Conservation (phyloP, 2,888 invertebrate genomes). For the Cremastobaeus sp. region DNA sequence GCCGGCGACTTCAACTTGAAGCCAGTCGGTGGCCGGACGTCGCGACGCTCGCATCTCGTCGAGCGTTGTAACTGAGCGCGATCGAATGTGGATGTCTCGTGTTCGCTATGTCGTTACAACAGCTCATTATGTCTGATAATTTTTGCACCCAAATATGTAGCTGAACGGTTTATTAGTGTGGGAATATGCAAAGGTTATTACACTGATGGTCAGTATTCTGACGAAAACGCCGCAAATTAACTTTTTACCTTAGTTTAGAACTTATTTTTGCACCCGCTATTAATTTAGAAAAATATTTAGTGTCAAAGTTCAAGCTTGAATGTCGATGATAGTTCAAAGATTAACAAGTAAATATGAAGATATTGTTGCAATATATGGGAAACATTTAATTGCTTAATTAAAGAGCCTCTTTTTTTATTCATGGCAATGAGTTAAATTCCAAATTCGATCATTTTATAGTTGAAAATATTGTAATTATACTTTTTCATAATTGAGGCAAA, state of each 20-base stretch:
- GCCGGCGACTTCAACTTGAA: slow-evolving; percentile 64
- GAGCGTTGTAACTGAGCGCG: slow-evolving; percentile 39
- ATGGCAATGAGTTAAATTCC: too few species aligned
- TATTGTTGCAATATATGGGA: too few species aligned
- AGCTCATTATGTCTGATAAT: slow-evolving; percentile 1
- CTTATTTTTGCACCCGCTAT: too few species aligned
- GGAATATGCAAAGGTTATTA: slow-evolving; percentile 42
- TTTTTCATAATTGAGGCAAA: too few species aligned
- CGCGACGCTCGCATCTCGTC: slow-evolving; percentile 68
- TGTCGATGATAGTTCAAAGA: too few species aligned
- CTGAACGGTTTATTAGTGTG: slow-evolving; percentile 33
- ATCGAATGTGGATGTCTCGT: slow-evolving; percentile 43
- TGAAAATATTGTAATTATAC: too few species aligned
- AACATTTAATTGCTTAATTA: too few species aligned
- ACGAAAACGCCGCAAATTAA: slow-evolving; percentile 19
- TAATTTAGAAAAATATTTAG: too few species aligned
- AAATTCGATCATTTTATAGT: too few species aligned
- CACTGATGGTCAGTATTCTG: slow-evolving; percentile 60
- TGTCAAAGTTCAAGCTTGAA: too few species aligned
- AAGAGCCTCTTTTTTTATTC: too few species aligned
- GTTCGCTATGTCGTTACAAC: slow-evolving; percentile 21
- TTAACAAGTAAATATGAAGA: too few species aligned
- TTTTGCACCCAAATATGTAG: slow-evolving; percentile 29
- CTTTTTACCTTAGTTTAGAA: background rate
- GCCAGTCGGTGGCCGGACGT: slow-evolving; percentile 72